Percentiles rank a stretch among this genome's conserved stretches.
Evolutionary conservation across 92 coral and sea anemone genomes (phyloP).

Genomic region (Epizoanthus ramosus): DNA sequence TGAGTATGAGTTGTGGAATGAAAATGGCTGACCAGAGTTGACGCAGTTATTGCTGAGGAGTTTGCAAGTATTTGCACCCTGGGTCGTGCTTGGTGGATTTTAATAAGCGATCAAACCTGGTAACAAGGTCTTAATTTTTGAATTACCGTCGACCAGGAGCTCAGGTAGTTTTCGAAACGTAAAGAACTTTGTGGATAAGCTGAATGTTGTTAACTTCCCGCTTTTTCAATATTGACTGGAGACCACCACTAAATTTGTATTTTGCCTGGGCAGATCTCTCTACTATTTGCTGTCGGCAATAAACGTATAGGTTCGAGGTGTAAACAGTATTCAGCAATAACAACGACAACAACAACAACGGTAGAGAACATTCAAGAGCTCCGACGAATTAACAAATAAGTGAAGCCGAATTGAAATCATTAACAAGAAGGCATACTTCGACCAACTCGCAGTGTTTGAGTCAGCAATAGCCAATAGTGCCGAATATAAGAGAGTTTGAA

Average conservation of each 20-base stretch:
- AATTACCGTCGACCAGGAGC: background rate
- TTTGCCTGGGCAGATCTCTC: too few relatives aligned
- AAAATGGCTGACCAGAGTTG: background rate
- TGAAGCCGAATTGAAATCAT: background rate
- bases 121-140: background rate
- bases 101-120: background rate
- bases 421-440: background rate
- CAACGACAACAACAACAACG: too few relatives aligned
- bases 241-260: background rate
- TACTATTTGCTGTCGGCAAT: too few relatives aligned
- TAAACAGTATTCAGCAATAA: too few relatives aligned
- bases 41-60: background rate
- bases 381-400: too few relatives aligned
- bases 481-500: background rate
- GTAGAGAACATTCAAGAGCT: too few relatives aligned
- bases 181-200: background rate
- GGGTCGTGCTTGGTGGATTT: background rate
- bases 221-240: background rate
- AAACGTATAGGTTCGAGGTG: too few relatives aligned
- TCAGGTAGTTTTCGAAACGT: background rate
- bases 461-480: background rate
- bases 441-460: background rate
- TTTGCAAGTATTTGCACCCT: background rate
- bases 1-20: background rate
- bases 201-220: background rate